Base-by-base conservation (phyloP, 1,140 invertebrate genomes). In the Danaus melanippus region DNA sequence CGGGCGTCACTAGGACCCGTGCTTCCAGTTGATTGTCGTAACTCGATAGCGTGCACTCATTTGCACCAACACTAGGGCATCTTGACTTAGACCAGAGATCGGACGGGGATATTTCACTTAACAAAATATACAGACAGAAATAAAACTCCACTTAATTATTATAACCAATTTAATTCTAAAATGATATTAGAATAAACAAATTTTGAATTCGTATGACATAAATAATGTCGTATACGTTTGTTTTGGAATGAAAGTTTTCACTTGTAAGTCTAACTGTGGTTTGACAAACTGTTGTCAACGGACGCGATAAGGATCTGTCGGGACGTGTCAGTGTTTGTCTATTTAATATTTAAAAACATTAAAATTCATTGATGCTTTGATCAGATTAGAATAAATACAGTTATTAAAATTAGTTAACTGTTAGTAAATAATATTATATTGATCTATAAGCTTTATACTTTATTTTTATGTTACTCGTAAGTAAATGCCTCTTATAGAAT, bases 11-110 rank as follows among this genome's bases (percentile, higher is more conserved):
- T 85, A 82, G 21, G 59, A 60, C 74, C 66, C 72, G 75, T 72
- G 78, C 77, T 76, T 81, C 69, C 79, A 77, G 69, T 71, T 80
- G 79, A 85, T 85, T 85, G 79, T 73, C 74, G 82, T 83, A 85
- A 85, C 77, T 84, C 76, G 82, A 84, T 84, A 84, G 71, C 67
- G 72, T 83, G 78, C 80, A 76, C 74, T 78, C 78, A 73, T 75
- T 78, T 78, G 70, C 75, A 76, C 79, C 79, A 76, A 76, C 73
- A 71, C 65, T 67, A 66, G 66, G 61, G 65, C 45, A 42, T 39
- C 11, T 15, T 43, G 42, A 52, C 17, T 32, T 52, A 42, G 43
- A 44, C 8, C 10, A 42, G 32, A 43, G 42, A 32, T 12, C 9
- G 10, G 15, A 15, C 21, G 21, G 21, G 2, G 2, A 44, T 44